phyloP scores from a whole-genome alignment of 2,797 vertebrate genomes.

The Decapterus maruadsi region DNA sequence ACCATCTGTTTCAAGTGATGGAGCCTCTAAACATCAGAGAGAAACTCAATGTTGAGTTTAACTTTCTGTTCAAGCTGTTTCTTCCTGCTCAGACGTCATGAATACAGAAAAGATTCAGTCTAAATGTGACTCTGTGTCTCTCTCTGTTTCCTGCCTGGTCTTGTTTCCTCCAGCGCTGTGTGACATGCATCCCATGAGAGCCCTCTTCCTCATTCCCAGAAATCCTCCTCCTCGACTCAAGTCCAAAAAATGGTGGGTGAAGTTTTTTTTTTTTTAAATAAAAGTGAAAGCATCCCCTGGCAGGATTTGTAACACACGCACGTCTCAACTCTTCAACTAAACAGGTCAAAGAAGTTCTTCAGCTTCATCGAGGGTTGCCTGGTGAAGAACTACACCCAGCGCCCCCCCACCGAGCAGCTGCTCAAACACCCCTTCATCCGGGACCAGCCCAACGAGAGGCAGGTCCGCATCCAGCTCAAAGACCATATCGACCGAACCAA shows the following conservation, averaged over 20 bases:
- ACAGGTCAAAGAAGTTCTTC: constrained; percentile 99
- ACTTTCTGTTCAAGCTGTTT: neutral
- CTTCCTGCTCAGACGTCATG: neutral
- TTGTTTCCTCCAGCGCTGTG: constrained; percentile 90
- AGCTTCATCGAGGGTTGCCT: constrained; percentile 98
- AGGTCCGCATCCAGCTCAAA: constrained; percentile 99
- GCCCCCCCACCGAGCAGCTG: constrained; percentile 96
- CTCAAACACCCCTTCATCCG: constrained; percentile 98
- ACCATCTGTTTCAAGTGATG: neutral
- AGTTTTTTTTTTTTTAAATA: neutral
- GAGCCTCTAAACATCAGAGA: neutral
- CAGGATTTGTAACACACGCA: neutral
- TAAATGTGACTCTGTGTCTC: neutral
- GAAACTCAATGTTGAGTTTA: neutral
- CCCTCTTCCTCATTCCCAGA: constrained; percentile 98
- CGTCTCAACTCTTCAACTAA: neutral
- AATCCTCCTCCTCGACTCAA: constrained; percentile 98
- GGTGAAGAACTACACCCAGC: constrained; percentile 98
- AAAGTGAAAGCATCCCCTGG: rapidly evolving
- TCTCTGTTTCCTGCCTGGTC: neutral
- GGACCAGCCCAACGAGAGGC: constrained; percentile 98
- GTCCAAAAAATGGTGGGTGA: constrained; percentile 97
- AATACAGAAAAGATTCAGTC: neutral
- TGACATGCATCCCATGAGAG: constrained; percentile 99
- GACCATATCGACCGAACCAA: constrained; percentile 99